Evolutionary conservation across 2,888 invertebrate species (phyloP), one percentile per base, ranked within the genome.

Genomic region (Cactoblastis cactorum): DNA sequence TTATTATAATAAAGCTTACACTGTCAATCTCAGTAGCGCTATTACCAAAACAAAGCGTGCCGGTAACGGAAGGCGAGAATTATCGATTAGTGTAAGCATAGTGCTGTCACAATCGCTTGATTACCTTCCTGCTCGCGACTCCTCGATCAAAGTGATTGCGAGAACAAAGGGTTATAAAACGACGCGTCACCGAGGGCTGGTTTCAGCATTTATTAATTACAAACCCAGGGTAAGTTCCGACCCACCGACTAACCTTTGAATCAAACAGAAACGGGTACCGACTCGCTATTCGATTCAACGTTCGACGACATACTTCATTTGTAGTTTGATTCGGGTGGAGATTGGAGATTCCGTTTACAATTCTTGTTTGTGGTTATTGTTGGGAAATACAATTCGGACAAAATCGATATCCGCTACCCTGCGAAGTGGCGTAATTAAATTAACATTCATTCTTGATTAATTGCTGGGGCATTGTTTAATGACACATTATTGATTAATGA

Each of bases 111-210:
- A 78, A 74, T 77, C 73, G 72, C 69, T 67, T 81, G 77, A 81
- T 80, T 80, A 74, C 71, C 73, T 78, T 75, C 71, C 74, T 71
- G 66, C 68, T 73, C 74, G 74, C 71, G 72, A 76, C 74, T 74
- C 73, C 67, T 68, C 70, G 74, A 83, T 83, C 83, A 84, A 83
- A 84, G 82, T 77, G 79, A 80, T 80, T 80, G 68, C 64, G 69
- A 71, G 73, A 73, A 83, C 84, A 83, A 84, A 84, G 82, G 79
- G 75, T 77, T 80, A 75, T 73, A 80, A 83, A 85, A 81, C 71
- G 76, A 57, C 69, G 62, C 77, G 78, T 77, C 79, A 77, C 69
- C 71, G 64, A 63, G 68, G 69, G 67, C 66, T 65, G 67, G 57
- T 66, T 67, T 64, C 68, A 63, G 64, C 69, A 74, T 79, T 82